Evolutionary conservation across 1,140 invertebrate species (phyloP).

Genomic region (Euwallacea fornicatus): DNA sequence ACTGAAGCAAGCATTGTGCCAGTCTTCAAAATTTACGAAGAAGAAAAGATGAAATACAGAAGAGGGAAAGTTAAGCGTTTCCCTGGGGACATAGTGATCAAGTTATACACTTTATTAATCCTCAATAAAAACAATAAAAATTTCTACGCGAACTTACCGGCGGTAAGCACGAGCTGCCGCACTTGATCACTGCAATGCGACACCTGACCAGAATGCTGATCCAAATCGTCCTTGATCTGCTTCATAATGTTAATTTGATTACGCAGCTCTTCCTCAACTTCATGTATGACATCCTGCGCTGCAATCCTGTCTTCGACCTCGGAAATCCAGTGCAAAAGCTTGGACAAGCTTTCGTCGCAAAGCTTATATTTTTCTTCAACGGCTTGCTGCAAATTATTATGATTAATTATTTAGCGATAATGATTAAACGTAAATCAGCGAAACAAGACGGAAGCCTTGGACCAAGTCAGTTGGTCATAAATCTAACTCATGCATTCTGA

Average conservation of each 20-base stretch:
- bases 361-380: conserved; percentile 91
- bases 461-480: neutral
- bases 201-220: conserved; percentile 82
- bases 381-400: conserved; percentile 73
- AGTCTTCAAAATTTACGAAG: no score
- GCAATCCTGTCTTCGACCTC: conserved; percentile 86
- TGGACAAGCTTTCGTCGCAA: conserved; percentile 81
- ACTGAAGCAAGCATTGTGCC: no score
- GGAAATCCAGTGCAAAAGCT: conserved; percentile 85
- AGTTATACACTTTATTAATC: no score
- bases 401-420: neutral
- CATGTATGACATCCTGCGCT: conserved; percentile 83
- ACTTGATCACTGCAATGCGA: conserved; percentile 88
- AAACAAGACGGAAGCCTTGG: conserved; percentile 3
- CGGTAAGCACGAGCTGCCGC: conserved; percentile 85
- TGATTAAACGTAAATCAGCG: neutral
- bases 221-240: conserved; percentile 89
- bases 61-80: no score
- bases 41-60: no score
- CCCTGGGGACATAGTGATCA: no score
- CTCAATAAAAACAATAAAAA: no score
- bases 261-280: conserved; percentile 83
- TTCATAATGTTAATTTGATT: conserved; percentile 89
- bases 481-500: conserved; percentile 46
- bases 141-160: conserved; percentile 51